Evolutionary conservation across 2,797 vertebrate genomes (phyloP).

Genomic region (Pygocentrus nattereri): DNA sequence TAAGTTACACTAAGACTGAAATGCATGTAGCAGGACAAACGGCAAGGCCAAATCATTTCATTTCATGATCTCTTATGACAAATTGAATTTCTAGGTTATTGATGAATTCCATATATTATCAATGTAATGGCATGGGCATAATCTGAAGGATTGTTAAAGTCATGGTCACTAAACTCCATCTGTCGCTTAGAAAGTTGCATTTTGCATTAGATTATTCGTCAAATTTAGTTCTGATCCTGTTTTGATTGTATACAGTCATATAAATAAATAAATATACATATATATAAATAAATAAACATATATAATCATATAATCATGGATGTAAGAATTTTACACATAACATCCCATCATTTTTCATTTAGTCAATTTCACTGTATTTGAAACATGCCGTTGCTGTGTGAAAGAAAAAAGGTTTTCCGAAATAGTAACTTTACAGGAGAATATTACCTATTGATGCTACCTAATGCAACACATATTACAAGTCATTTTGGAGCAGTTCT

Average conservation of each 20-base stretch:
- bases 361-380: not conserved
- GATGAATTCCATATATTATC: slow-evolving; percentile 59
- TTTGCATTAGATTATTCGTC: not conserved
- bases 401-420: too few species aligned
- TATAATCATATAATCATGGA: not conserved
- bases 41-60: slow-evolving; percentile 18
- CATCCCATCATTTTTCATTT: not conserved
- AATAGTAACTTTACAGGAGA: too few species aligned
- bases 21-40: not conserved
- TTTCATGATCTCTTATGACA: slow-evolving; percentile 1
- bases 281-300: too few species aligned
- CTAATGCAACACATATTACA: too few species aligned
- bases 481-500: too few species aligned
- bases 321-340: not conserved
- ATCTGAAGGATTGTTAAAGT: slow-evolving; percentile 75
- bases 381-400: not conserved
- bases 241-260: not conserved
- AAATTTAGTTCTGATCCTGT: not conserved
- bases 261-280: too few species aligned
- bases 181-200: not conserved
- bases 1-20: not conserved
- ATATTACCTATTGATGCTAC: too few species aligned
- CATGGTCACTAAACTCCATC: slow-evolving; percentile 4
- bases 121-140: slow-evolving; percentile 67
- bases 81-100: slow-evolving; percentile 62